Evolutionary conservation across 2,113 vertebrate genomes (phyloP).

Genomic region (Antechinus flavipes): DNA sequence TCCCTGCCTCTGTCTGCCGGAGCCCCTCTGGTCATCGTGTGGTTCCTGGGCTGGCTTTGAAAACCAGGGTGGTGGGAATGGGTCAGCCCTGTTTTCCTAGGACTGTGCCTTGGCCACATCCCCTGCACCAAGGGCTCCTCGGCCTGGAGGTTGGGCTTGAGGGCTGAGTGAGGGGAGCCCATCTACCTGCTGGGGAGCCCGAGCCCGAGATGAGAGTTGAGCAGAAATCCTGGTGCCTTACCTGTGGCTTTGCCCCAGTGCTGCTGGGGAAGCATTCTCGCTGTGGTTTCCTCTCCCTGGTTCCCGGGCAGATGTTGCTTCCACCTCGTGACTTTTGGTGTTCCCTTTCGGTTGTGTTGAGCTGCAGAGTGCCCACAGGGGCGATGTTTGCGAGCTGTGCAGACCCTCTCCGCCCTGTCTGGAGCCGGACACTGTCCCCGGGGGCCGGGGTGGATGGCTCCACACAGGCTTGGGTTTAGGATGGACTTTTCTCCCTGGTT

Average conservation of each 20-base stretch:
- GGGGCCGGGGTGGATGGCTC: neutral
- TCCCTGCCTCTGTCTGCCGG: too few relatives aligned
- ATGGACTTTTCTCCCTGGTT: neutral
- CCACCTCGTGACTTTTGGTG: neutral
- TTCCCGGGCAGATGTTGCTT: neutral
- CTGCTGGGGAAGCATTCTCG: conserved; percentile 12
- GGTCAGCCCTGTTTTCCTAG: neutral
- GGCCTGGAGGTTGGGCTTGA: conserved; percentile 7
- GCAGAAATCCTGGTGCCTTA: conserved; percentile 81
- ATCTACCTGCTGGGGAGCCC: too few relatives aligned
- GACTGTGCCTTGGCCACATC: neutral
- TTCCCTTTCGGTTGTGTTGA: neutral
- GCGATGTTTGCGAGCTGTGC: neutral
- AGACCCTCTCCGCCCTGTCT: neutral
- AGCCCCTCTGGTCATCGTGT: neutral
- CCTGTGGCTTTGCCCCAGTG: conserved; percentile 39
- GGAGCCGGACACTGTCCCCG: neutral
- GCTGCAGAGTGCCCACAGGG: neutral
- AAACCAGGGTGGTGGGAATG: neutral
- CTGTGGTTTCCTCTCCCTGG: neutral
- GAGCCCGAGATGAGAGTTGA: conserved; percentile 48
- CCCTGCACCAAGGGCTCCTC: neutral
- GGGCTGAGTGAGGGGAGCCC: neutral
- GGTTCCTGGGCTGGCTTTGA: neutral
- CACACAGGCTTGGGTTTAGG: neutral